Percentiles rank a stretch among this genome's conserved stretches.
These are phyloP conservation scores for Clostera curtula DNA, from an alignment of 2,888 invertebrate species.

Conservation along the genomic window DNA sequence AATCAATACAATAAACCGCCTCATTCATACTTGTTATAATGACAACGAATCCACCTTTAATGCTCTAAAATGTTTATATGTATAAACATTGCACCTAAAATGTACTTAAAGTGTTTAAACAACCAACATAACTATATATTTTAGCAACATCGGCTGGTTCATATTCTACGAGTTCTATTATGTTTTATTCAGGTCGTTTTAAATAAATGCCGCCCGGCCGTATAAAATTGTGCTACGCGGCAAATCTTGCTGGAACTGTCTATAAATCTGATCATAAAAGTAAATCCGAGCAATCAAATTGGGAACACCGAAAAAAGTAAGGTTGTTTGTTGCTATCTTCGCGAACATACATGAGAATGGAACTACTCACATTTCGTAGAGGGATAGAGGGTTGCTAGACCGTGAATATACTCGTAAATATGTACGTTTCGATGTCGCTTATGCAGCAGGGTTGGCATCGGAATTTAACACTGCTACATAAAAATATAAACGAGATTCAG, in stretches of 20 bases:
- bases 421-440: constrained; percentile 41
- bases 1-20: no score
- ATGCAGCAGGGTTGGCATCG: constrained; percentile 35
- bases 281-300: constrained; percentile 71
- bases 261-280: constrained; percentile 71
- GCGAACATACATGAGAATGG: constrained; percentile 55
- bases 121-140: constrained; percentile 2
- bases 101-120: no score
- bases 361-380: constrained; percentile 57
- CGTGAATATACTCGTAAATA: constrained; percentile 66
- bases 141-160: constrained; percentile 2
- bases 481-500: no score
- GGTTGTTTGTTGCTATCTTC: constrained; percentile 65
- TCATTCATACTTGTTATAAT: no score
- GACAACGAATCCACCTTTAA: no score
- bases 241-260: constrained; percentile 58
- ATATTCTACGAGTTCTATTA: constrained; percentile 13
- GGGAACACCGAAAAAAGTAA: constrained; percentile 63
- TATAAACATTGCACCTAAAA: no score
- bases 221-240: constrained; percentile 44
- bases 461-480: no score
- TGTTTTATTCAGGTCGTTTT: constrained; percentile 35
- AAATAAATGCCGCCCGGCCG: constrained; percentile 35
- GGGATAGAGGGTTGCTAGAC: constrained; percentile 54
- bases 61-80: no score